Percentiles rank a stretch among this genome's conserved stretches.
phyloP scores from a whole-genome alignment of 1,140 invertebrate genomes.

The Heliconius hermathena region DNA sequence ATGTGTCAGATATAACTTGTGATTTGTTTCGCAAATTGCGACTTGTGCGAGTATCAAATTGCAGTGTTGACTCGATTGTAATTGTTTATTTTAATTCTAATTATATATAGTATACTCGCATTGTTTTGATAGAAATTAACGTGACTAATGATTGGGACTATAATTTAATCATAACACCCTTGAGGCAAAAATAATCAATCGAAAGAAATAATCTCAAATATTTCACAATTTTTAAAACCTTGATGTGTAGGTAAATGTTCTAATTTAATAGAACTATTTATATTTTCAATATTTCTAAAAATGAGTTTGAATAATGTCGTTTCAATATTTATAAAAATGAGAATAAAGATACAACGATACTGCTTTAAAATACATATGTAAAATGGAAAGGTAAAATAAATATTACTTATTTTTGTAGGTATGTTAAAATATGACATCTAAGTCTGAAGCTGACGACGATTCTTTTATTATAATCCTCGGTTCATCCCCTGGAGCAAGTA shows the following conservation, averaged over 20 bases:
- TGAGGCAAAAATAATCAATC: neutral
- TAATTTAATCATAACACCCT: neutral
- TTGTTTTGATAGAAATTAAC: neutral
- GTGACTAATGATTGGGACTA: neutral
- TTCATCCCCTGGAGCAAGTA: slow-evolving; percentile 64
- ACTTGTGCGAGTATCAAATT: slow-evolving; percentile 9
- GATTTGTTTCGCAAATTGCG: slow-evolving; percentile 5
- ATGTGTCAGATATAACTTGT: neutral
- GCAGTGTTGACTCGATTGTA: neutral
- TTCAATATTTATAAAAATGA: neutral
- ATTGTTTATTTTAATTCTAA: neutral
- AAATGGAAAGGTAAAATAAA: neutral
- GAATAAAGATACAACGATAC: neutral
- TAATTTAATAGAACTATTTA: slow-evolving; percentile 14
- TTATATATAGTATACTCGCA: neutral
- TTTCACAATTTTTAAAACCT: slow-evolving; percentile 12
- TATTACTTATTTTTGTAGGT: slow-evolving; percentile 11
- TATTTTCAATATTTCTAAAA: neutral
- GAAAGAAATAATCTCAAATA: neutral
- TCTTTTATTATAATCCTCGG: slow-evolving; percentile 73
- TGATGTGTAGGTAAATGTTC: slow-evolving; percentile 10
- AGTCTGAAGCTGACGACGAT: slow-evolving; percentile 65
- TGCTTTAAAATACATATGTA: no score
- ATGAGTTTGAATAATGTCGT: no score
- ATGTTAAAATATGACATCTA: slow-evolving; percentile 54